Conservation (phyloP, 2,888 invertebrate genomes). For the Drosophila buzzatii region DNA sequence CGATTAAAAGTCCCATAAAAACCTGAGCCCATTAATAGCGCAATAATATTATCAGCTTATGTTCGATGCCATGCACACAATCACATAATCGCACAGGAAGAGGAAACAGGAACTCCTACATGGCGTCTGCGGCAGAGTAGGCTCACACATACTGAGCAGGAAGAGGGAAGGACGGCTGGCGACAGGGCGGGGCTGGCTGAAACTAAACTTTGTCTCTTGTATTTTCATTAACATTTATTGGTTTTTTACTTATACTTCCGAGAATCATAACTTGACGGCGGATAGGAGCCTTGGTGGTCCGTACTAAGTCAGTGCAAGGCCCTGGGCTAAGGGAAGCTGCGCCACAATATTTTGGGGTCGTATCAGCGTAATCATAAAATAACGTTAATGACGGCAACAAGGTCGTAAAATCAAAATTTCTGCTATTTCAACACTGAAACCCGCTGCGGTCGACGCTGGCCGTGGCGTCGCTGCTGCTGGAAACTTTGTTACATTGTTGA, state of each 20-base stretch:
- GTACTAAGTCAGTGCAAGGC: constrained; percentile 52
- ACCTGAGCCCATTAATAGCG: constrained; percentile 80
- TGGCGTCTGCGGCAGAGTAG: constrained; percentile 19
- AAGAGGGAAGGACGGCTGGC: neutral
- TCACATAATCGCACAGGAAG: constrained; percentile 27
- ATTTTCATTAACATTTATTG: constrained; percentile 83
- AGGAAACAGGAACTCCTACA: constrained; percentile 24
- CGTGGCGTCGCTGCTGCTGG: constrained; percentile 42
- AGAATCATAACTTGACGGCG: constrained; percentile 59
- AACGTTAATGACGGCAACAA: constrained; percentile 81
- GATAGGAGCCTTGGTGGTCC: neutral
- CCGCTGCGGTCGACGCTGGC: constrained; percentile 58
- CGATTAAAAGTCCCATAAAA: constrained; percentile 83
- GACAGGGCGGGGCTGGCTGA: neutral
- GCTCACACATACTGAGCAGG: constrained; percentile 36
- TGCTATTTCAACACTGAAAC: constrained; percentile 73
- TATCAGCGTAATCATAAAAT: constrained; percentile 82
- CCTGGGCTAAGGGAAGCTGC: constrained; percentile 31
- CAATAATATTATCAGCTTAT: constrained; percentile 81
- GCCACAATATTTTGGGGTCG: constrained; percentile 76
- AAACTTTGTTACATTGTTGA: constrained; percentile 70
- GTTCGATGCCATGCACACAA: constrained; percentile 71
- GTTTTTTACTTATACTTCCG: constrained; percentile 74
- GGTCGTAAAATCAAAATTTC: constrained; percentile 82
- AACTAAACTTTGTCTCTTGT: constrained; percentile 79